Evolutionary conservation across 1,140 invertebrate species (phyloP), one percentile per base, ranked within the genome.

Genomic region (Oncopodura yosiiana): DNA sequence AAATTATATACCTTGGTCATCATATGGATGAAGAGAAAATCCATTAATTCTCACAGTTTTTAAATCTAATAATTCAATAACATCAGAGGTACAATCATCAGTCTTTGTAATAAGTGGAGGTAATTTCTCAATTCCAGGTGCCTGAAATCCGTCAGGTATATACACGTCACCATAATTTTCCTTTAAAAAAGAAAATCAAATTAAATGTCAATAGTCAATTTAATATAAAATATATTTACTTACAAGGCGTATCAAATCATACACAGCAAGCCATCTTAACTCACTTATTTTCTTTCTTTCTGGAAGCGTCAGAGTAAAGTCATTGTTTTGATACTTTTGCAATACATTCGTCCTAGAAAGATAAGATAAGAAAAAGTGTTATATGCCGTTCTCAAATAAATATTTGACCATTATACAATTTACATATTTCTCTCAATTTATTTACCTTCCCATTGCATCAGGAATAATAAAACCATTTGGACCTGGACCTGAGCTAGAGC

Each of bases 141-240:
- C 82, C 65, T 90, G 84, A 68, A 94, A 92, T 49, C 87, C 87
- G 63, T 94, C 88, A 0, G 87, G 87, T 60, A 94, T 83, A 65
- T 85, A 88, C 26, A 94, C 81, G 71, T 94, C 90, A 1, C 85
- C 90, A 70, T 89, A 93, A 19, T 87, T 81, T 67, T 86, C 88
- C 78, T 81, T 18, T 43, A 16, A 27, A 44, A n/a, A n/a, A 29
- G 2, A n/a, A 32, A 27, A 29, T 12, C 24, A 30, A 23, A n/a
- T 32, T 36, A 30, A 45, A 19, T 11, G 4, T 30, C 30, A 5
- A 49, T 42, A 49, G 16, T 36, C 8, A 46, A n/a, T 49, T 21
- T 19, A 5, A 38, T 37, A 49, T n/a, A 58, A 21, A 21, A 53
- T 27, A 32, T 38, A 37, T 23, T 11, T 34, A 64, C 65, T 67